Evolutionary conservation across 2,113 vertebrate species (phyloP).

Genomic region (Eretmochelys imbricata): DNA sequence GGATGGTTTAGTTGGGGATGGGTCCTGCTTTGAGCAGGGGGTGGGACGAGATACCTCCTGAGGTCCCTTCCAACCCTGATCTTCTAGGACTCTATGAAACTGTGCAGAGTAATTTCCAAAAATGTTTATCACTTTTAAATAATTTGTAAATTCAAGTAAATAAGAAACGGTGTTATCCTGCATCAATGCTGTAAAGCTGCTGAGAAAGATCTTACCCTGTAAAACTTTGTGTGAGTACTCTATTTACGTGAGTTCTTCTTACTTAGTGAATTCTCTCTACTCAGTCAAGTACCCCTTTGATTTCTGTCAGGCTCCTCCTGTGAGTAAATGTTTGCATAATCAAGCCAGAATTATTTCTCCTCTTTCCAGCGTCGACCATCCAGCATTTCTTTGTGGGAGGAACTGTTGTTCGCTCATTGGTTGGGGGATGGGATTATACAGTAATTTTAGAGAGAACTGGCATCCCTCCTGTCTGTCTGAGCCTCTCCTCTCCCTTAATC

Average conservation of each 20-base stretch:
- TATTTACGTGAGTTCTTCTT: neutral
- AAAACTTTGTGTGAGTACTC: neutral
- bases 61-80: no score
- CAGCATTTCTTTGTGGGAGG: constrained; percentile 28
- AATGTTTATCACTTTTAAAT: neutral
- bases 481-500: neutral
- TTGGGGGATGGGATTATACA: constrained; percentile 37
- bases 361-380: constrained; percentile 31
- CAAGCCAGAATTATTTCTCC: constrained; percentile 56
- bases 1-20: no score
- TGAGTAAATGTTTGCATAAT: constrained; percentile 30
- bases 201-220: neutral
- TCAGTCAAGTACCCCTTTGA: neutral
- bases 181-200: neutral
- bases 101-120: neutral
- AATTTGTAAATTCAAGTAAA: neutral
- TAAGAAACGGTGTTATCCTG: neutral
- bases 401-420: constrained; percentile 47
- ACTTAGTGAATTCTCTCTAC: neutral
- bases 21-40: no score
- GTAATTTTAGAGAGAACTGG: constrained; percentile 55
- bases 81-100: neutral
- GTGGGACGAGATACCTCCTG: no score
- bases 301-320: constrained; percentile 11
- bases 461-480: neutral